Conservation (phyloP, 2,888 invertebrate species). For the Hypomecis punctinalis region DNA sequence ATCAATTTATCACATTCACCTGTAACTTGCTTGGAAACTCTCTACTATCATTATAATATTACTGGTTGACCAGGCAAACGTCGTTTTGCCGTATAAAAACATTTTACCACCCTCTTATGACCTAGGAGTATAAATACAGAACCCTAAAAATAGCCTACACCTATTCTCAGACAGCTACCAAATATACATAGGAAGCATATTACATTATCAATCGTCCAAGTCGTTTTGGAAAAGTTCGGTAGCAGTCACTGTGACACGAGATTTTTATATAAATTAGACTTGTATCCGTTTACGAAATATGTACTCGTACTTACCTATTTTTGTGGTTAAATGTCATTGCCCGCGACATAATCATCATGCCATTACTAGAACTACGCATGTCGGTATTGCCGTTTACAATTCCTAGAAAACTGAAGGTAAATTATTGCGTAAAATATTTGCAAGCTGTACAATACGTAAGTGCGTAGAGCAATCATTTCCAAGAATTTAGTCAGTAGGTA, state of each 20-base stretch:
- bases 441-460: conserved; percentile 15
- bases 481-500: conserved; percentile 24
- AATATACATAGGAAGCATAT: too few species aligned
- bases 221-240: too few species aligned
- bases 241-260: too few species aligned
- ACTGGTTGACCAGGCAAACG: too few species aligned
- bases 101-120: too few species aligned
- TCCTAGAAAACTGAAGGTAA: conserved; percentile 61
- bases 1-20: not conserved
- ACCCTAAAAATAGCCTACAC: too few species aligned
- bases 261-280: not conserved
- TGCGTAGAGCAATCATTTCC: conserved; percentile 38
- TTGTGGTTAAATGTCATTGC: conserved; percentile 31
- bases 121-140: too few species aligned
- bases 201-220: too few species aligned
- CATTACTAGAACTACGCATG: conserved; percentile 61
- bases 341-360: conserved; percentile 57
- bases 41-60: too few species aligned
- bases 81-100: too few species aligned
- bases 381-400: conserved; percentile 59
- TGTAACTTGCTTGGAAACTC: too few species aligned
- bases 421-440: conserved; percentile 52
- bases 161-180: too few species aligned
- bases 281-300: not conserved
- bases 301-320: not conserved